These are phyloP conservation scores for Aphaenogaster ashmeadi DNA, from an alignment of 1,140 invertebrate species.

Conservation along the genomic window DNA sequence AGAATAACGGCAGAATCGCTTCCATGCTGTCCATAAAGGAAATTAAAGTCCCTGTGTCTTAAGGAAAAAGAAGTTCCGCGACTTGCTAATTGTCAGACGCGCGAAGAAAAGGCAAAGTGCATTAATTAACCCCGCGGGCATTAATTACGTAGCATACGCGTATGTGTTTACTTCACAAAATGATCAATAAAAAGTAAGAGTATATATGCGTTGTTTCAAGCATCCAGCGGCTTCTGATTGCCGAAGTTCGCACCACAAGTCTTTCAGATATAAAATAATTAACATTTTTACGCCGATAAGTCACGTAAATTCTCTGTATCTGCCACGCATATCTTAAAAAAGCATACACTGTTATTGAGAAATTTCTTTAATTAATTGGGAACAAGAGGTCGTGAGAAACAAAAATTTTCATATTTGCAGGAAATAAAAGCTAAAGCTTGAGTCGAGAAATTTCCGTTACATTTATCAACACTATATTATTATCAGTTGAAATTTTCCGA, in stretches of 20 bases:
- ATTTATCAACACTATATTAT: not conserved
- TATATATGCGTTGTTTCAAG: not conserved
- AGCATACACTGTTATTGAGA: not conserved
- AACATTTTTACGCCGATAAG: not conserved
- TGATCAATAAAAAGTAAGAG: not conserved
- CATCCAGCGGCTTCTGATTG: not conserved
- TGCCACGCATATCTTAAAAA: not conserved
- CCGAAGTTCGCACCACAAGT: not conserved
- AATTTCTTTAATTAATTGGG: not conserved
- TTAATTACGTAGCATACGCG: slow-evolving; percentile 18
- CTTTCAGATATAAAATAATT: not conserved
- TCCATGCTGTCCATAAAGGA: slow-evolving; percentile 31
- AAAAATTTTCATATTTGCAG: not conserved
- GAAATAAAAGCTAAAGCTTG: not conserved
- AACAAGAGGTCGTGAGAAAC: not conserved
- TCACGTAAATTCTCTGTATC: slow-evolving; percentile 4
- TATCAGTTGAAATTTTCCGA: not conserved
- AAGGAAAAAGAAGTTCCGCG: slow-evolving; percentile 15
- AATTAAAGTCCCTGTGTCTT: slow-evolving; percentile 34
- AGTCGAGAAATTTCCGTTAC: not conserved
- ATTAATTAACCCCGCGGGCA: slow-evolving; percentile 42
- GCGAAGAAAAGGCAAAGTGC: slow-evolving; percentile 3
- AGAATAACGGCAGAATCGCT: slow-evolving; percentile 48
- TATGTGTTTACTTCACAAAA: not conserved
- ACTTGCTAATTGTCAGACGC: slow-evolving; percentile 38